Evolutionary conservation across 1,140 invertebrate genomes (phyloP), one percentile per base, ranked within the genome.

Genomic region (Cherax destructor): DNA sequence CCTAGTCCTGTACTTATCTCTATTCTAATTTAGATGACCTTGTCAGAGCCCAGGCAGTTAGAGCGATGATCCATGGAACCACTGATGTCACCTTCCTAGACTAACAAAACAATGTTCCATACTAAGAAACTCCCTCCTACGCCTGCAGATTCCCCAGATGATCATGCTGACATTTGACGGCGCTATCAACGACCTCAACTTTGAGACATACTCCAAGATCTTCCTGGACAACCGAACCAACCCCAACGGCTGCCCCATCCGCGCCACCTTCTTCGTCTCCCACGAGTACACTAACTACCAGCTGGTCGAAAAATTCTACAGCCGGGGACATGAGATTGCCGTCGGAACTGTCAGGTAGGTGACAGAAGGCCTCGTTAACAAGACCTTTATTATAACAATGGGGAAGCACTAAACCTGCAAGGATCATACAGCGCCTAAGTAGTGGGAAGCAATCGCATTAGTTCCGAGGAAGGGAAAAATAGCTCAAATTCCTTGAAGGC

Each of bases 281-380:
- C 98, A 99, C 94, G 98, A 99, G 94, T 99, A 98, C 95, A 98
- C 97, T 93, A 98, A 99, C 95, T 99, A 99, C 95, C 97, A 97
- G 87, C 97, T 98, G 96, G 97, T 99, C 9, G 97, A 99, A 94
- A 95, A 97, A 93, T 95, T 99, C 61, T 98, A 98, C 83, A 96
- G 97, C 93, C 96, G 97, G 92, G 98, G 98, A 52, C 97, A 99
- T 93, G 98, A 99, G 95, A 98, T 99, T 92, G 98, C 96, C 21
- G 97, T 97, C 6, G 97, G 98, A 94, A 98, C 95, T 74, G 94
- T 96, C 21, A 95, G 94, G 94, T 93, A 91, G 56, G n/a, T 84
- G 18, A 21, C 18, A 6, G 30, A 41, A 41, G 30, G 30, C 30
- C 30, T 41, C 30, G 30, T 2, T 41, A 41, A 41, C 0, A 41